These are phyloP conservation scores for Coelogynopora nodosa DNA, from an alignment of 2,888 invertebrate species.

Conservation along the genomic window DNA sequence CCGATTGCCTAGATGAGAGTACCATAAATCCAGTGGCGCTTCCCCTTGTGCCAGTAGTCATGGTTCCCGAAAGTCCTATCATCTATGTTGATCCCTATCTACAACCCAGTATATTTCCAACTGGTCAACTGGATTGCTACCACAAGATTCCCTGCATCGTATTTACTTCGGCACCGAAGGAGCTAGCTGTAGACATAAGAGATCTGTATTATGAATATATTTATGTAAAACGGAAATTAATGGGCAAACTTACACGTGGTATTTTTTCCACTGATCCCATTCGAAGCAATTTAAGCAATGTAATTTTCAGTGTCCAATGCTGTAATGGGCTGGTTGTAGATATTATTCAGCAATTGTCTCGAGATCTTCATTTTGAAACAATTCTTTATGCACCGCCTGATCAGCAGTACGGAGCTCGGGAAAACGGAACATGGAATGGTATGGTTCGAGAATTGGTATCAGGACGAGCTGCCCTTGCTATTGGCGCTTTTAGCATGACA, in stretches of 20 bases:
- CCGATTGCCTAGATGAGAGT: neutral
- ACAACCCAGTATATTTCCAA: neutral
- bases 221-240: neutral
- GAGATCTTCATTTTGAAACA: neutral
- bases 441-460: slow-evolving; percentile 79
- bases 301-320: neutral
- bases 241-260: neutral
- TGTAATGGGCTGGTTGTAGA: neutral
- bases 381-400: slow-evolving; percentile 3
- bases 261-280: neutral
- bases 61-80: neutral
- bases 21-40: neutral
- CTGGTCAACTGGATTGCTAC: neutral
- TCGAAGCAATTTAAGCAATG: neutral
- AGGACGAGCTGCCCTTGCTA: slow-evolving; percentile 83
- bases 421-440: slow-evolving; percentile 74
- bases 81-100: neutral
- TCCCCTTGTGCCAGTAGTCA: neutral
- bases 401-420: neutral
- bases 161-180: neutral
- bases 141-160: slow-evolving; percentile 1
- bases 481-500: slow-evolving; percentile 81
- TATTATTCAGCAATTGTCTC: neutral
- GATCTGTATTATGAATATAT: neutral
- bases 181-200: neutral